phyloP scores from a whole-genome alignment of 2,888 invertebrate species.

The Erebia ligea region DNA sequence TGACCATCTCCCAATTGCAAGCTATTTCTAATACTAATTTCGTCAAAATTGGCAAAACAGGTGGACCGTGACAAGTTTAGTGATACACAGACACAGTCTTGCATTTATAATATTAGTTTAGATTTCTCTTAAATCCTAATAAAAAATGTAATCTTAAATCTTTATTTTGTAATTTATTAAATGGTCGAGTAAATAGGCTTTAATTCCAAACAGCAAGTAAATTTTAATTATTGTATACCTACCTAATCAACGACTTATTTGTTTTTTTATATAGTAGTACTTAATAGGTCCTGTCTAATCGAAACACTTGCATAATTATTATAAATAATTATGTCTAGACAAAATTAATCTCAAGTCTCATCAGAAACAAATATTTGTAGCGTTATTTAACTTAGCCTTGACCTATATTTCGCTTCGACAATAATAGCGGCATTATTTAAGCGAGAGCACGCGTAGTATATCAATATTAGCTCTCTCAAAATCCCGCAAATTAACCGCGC shows the following conservation, averaged over 20 bases:
- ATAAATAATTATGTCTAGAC: slow-evolving; percentile 7
- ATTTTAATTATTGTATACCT: background rate
- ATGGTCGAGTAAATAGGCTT: background rate
- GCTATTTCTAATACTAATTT: too few relatives aligned
- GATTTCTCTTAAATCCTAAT: too few relatives aligned
- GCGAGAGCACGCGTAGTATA: slow-evolving; percentile 29
- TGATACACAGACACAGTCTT: too few relatives aligned
- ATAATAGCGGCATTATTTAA: slow-evolving; percentile 14
- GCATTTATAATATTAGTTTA: too few relatives aligned
- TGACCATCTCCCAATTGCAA: too few relatives aligned
- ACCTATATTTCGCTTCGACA: slow-evolving; percentile 2
- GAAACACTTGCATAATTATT: background rate
- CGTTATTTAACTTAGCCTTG: slow-evolving; percentile 10
- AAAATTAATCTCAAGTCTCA: background rate
- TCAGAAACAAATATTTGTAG: slow-evolving; percentile 1
- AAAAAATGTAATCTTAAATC: too few relatives aligned
- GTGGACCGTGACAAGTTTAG: too few relatives aligned
- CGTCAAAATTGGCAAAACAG: too few relatives aligned
- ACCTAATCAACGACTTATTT: background rate
- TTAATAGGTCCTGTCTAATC: background rate
- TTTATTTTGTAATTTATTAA: background rate
- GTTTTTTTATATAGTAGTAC: too few relatives aligned
- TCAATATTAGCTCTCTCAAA: slow-evolving; percentile 41
- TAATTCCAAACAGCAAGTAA: background rate
- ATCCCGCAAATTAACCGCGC: slow-evolving; percentile 53